These are phyloP conservation scores for Scylla paramamosain DNA, from an alignment of 1,140 invertebrate species.

Conservation along the genomic window DNA sequence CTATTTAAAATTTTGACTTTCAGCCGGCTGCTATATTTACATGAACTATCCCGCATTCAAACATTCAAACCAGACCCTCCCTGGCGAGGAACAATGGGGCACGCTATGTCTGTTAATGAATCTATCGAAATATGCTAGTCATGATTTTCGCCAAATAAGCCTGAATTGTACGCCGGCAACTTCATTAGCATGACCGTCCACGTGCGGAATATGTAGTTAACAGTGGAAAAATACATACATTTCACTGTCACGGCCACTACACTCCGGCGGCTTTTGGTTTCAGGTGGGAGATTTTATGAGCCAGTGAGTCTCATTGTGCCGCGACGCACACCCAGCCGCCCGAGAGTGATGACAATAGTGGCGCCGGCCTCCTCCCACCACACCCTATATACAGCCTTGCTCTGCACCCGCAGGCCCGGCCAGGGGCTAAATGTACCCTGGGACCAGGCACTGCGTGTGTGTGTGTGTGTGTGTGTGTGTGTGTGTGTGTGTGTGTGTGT, in stretches of 20 bases:
- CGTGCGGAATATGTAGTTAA: neutral
- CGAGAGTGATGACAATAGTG: neutral
- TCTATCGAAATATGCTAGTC: neutral
- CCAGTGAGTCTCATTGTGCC: neutral
- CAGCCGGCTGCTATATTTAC: neutral
- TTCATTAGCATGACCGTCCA: neutral
- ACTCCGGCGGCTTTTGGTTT: neutral
- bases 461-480: slow-evolving; percentile 6
- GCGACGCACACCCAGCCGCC: neutral
- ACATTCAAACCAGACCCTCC: neutral
- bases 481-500: slow-evolving; percentile 20
- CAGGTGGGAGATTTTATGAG: neutral
- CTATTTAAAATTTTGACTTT: too few species aligned
- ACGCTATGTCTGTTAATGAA: neutral
- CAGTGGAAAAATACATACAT: neutral
- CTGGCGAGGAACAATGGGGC: neutral
- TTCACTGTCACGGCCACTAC: neutral
- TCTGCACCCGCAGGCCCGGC: neutral
- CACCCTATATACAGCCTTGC: neutral
- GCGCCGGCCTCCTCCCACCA: neutral
- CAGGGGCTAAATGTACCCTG: neutral
- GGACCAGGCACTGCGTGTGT: neutral
- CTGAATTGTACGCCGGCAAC: neutral
- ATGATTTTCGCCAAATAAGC: neutral
- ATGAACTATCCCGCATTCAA: neutral